Base-by-base conservation (phyloP, 92 coral and sea anemone species). In the Epizoanthus ramosus region DNA sequence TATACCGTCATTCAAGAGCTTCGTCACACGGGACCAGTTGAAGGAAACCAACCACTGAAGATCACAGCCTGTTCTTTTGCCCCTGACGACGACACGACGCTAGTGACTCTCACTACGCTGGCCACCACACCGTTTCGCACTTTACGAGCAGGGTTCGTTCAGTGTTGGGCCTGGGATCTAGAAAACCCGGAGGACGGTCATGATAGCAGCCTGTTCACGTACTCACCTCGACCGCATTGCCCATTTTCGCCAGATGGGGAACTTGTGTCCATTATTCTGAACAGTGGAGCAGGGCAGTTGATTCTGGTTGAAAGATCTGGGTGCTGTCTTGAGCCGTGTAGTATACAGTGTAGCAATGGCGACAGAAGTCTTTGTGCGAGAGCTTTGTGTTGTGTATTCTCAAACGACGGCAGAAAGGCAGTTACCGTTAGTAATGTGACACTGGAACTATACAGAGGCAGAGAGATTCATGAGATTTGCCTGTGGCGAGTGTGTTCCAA, bases 151-250 rank as follows among this genome's bases (percentile, higher is more conserved):
- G 98, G 98, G 23, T 94, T 90, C 63, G 92, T 94, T 1, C 94
- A 94, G 57, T 85, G 92, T 33, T 92, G 98, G n/a, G n/a, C n/a
- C n/a, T n/a, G n/a, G 98, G 92, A 91, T 79, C 79, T 91, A 58
- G 80, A 86, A 10, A 65, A 47, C 57, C 54, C 35, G 18, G 89
- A 83, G 28, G 88, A 89, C 13, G 86, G 79, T 0, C 92, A 89
- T 28, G 97, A 94, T 25, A 92, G 93, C 63, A 92, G 94, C 41
- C 83, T 90, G 56, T 94, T 94, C 80, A 94, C 98, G 0, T 94
- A 94, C 65, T 90, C 98, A n/a, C 97, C 97, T 9, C 88, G 89
- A 54, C 92, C 98, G 3, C 87, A 81, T 65, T 88, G 93, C 52
- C 87, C 91, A 50, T 74, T 94, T 45, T 92, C 98, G 8, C 92